Conservation (phyloP, 2,797 vertebrate genomes). For the Helicolenus hilgendorfi region DNA sequence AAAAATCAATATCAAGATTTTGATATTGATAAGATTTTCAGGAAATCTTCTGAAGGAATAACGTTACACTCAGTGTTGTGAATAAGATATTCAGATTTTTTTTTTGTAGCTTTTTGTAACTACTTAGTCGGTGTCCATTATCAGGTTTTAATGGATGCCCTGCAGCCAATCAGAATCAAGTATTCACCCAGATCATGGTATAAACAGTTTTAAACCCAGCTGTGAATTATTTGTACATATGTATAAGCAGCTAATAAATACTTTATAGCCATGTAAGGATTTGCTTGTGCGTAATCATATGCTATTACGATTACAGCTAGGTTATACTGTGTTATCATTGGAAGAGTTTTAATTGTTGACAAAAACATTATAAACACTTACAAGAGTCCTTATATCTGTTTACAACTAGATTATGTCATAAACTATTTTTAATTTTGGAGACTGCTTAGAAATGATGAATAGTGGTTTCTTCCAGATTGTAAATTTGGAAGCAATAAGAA, state of each 20-base stretch:
- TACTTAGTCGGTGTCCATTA: too few species aligned
- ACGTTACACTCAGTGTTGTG: too few species aligned
- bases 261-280: neutral
- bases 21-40: too few species aligned
- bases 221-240: neutral
- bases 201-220: neutral
- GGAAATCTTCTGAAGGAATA: too few species aligned
- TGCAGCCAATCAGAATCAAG: too few species aligned
- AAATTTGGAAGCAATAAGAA: too few species aligned
- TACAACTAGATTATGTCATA: neutral
- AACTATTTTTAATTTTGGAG: neutral
- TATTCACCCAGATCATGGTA: too few species aligned
- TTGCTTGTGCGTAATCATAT: neutral
- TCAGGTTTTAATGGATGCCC: too few species aligned
- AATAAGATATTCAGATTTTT: too few species aligned
- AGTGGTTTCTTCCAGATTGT: neutral
- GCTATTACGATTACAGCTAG: too few species aligned
- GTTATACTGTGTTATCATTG: neutral
- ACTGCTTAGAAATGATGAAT: neutral
- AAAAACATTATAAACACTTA: neutral
- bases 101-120: too few species aligned
- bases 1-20: too few species aligned
- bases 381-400: neutral
- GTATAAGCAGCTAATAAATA: neutral
- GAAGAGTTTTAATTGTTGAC: neutral